These are phyloP conservation scores for Mya arenaria DNA, from an alignment of 1,140 invertebrate genomes.

Conservation along the genomic window DNA sequence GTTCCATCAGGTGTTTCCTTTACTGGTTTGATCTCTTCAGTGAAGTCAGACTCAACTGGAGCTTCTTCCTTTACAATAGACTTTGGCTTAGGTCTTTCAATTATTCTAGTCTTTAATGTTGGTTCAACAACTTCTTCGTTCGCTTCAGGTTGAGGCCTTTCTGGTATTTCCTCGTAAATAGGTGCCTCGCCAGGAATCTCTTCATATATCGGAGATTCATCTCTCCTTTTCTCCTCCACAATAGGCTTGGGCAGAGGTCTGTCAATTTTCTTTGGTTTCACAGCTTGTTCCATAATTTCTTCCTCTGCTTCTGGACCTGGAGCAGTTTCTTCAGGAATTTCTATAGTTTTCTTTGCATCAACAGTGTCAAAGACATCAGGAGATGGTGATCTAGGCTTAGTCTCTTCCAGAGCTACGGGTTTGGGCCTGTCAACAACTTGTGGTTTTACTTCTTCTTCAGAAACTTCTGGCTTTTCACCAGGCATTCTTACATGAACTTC, in stretches of 20 bases:
- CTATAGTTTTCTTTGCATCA: not conserved
- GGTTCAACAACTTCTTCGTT: slow-evolving; percentile 72
- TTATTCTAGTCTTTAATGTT: slow-evolving; percentile 57
- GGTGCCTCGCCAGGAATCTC: slow-evolving; percentile 41
- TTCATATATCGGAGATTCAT: slow-evolving; percentile 42
- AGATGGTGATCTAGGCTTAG: slow-evolving; percentile 39
- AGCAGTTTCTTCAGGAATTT: slow-evolving; percentile 39
- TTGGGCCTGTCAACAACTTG: slow-evolving; percentile 73
- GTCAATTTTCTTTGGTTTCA: slow-evolving; percentile 64
- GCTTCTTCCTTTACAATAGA: slow-evolving; percentile 52
- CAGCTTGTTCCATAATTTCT: slow-evolving; percentile 67
- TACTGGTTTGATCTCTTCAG: slow-evolving; percentile 52
- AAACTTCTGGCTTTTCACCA: slow-evolving; percentile 43
- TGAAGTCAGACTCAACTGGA: slow-evolving; percentile 64
- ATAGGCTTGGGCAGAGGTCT: slow-evolving; percentile 58
- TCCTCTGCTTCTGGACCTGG: slow-evolving; percentile 69
- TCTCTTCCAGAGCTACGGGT: slow-evolving; percentile 57
- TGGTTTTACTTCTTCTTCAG: slow-evolving; percentile 53
- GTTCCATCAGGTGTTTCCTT: slow-evolving; percentile 61
- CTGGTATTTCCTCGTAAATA: slow-evolving; percentile 52
- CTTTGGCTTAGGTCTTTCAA: slow-evolving; percentile 62
- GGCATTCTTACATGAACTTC: slow-evolving; percentile 6
- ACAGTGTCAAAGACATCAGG: slow-evolving; percentile 37
- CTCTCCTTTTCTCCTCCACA: slow-evolving; percentile 24
- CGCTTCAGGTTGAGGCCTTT: slow-evolving; percentile 61